Evolutionary conservation across 2,797 vertebrate species (phyloP).

Genomic region (Sylvia borin): DNA sequence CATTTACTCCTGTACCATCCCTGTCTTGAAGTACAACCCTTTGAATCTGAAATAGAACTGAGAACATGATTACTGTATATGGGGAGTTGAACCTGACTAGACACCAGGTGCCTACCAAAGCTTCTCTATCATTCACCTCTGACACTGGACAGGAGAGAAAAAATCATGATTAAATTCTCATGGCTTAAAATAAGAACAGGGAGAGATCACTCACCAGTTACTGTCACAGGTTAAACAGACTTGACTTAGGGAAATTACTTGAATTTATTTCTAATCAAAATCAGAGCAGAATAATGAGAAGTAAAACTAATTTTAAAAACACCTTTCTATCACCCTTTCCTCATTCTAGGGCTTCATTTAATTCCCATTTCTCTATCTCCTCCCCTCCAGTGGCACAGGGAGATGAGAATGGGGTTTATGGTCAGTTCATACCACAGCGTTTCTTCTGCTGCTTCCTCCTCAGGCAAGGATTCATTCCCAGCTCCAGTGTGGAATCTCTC

Average conservation of each 20-base stretch:
- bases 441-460: background rate
- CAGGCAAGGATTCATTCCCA: background rate
- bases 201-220: background rate
- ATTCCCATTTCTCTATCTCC: background rate
- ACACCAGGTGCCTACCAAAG: background rate
- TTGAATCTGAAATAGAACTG: background rate
- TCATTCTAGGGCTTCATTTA: background rate
- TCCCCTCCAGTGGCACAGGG: background rate
- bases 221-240: rapidly evolving
- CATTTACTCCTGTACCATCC: background rate
- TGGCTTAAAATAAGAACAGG: background rate
- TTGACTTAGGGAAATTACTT: background rate
- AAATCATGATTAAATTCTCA: background rate
- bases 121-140: background rate
- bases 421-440: background rate
- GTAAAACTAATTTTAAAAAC: background rate
- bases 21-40: background rate
- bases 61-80: background rate
- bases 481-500: background rate
- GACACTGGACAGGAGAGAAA: background rate
- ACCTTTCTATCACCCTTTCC: background rate
- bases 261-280: background rate
- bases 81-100: background rate
- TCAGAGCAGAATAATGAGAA: background rate
- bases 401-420: background rate